Conservation (phyloP, 2,113 vertebrate species). For the Trogon surrucura region DNA sequence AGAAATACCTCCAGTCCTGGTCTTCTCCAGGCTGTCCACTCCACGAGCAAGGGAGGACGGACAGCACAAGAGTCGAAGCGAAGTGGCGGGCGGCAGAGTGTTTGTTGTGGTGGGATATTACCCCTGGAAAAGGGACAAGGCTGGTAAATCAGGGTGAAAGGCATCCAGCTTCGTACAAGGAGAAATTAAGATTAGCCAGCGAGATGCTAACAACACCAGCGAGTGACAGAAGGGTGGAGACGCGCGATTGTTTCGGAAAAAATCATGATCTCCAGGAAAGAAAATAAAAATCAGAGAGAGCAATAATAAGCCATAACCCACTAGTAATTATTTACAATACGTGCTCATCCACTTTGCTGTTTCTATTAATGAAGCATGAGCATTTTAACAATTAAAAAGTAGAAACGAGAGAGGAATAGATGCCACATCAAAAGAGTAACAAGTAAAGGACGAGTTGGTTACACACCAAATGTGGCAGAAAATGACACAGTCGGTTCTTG, state of each 20-base stretch:
- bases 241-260: background rate
- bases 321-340: background rate
- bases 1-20: background rate
- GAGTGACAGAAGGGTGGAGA: background rate
- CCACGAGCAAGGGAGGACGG: background rate
- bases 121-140: background rate
- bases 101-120: background rate
- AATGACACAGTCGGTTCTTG: background rate
- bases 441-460: background rate
- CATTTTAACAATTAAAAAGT: background rate
- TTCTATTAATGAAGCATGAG: background rate
- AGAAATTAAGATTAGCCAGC: background rate
- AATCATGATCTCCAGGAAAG: background rate
- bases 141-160: background rate
- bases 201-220: background rate
- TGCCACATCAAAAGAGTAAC: background rate
- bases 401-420: background rate
- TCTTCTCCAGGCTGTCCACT: background rate
- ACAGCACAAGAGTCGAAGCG: background rate
- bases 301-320: background rate
- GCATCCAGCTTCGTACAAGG: background rate
- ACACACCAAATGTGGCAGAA: background rate
- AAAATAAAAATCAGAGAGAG: background rate
- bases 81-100: background rate
- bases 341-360: background rate